Evolutionary conservation across 2,113 vertebrate species (phyloP).

Genomic region (Muntiacus reevesi): DNA sequence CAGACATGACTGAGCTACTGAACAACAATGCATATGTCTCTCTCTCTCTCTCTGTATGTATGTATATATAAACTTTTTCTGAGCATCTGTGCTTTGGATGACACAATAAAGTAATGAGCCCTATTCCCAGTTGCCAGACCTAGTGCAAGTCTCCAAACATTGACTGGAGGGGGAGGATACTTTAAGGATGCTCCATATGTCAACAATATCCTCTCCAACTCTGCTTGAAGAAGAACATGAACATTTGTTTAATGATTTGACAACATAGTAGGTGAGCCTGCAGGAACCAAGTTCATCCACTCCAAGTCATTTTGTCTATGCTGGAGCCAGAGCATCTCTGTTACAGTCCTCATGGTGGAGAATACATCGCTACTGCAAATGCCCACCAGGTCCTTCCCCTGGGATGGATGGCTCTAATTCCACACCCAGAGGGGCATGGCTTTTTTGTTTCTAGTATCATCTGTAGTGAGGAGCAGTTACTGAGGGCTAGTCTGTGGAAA

Average conservation of each 20-base stretch:
- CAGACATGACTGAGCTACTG: neutral
- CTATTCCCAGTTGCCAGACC: neutral
- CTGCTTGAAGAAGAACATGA: neutral
- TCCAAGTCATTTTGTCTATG: neutral
- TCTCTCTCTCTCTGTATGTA: neutral
- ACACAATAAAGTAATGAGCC: neutral
- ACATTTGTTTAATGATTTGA: neutral
- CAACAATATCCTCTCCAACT: neutral
- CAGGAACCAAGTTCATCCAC: neutral
- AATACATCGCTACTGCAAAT: neutral
- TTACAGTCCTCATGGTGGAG: neutral
- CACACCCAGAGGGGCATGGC: neutral
- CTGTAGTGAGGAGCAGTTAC: neutral
- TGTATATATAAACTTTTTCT: neutral
- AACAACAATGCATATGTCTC: neutral
- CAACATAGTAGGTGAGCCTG: neutral
- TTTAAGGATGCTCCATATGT: neutral
- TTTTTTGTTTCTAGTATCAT: neutral
- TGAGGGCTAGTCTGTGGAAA: neutral
- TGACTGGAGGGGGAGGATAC: neutral
- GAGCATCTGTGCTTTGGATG: neutral
- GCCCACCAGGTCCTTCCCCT: neutral
- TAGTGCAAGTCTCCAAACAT: neutral
- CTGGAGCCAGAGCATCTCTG: neutral
- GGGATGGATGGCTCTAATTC: neutral